Conservation (phyloP, 2,888 invertebrate genomes). For the Amiota minor region DNA sequence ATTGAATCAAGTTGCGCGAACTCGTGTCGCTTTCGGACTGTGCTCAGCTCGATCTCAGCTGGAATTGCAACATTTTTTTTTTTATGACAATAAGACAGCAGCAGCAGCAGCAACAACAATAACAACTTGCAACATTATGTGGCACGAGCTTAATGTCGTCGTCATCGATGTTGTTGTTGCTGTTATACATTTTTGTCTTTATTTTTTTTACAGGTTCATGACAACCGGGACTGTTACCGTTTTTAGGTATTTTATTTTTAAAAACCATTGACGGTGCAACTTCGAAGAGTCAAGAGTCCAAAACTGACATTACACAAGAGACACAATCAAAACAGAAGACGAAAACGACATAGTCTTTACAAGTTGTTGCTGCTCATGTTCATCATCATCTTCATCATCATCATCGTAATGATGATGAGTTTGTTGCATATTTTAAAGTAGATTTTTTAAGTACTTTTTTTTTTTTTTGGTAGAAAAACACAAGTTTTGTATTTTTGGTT, state of each 20-base stretch:
- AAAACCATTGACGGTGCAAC: not conserved
- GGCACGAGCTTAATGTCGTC: conserved; percentile 61
- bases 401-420: conserved; percentile 12
- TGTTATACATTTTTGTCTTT: conserved; percentile 55
- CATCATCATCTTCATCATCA: no score
- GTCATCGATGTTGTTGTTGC: conserved; percentile 46
- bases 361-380: no score
- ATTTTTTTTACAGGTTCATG: conserved; percentile 54
- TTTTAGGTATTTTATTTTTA: not conserved
- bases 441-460: not conserved
- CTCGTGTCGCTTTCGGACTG: conserved; percentile 5
- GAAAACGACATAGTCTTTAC: not conserved
- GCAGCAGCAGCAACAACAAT: not conserved
- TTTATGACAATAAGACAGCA: conserved; percentile 17
- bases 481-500: conserved; percentile 3
- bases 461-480: not conserved
- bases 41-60: conserved; percentile 21
- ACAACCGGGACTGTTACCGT: not conserved
- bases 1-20: conserved; percentile 4
- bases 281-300: conserved; percentile 1
- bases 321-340: not conserved
- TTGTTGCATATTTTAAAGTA: conserved; percentile 9
- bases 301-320: conserved; percentile 14
- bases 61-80: conserved; percentile 25
- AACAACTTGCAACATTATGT: conserved; percentile 42